Evolutionary conservation across 2,888 invertebrate genomes (phyloP).

Genomic region (Papilio elwesi): DNA sequence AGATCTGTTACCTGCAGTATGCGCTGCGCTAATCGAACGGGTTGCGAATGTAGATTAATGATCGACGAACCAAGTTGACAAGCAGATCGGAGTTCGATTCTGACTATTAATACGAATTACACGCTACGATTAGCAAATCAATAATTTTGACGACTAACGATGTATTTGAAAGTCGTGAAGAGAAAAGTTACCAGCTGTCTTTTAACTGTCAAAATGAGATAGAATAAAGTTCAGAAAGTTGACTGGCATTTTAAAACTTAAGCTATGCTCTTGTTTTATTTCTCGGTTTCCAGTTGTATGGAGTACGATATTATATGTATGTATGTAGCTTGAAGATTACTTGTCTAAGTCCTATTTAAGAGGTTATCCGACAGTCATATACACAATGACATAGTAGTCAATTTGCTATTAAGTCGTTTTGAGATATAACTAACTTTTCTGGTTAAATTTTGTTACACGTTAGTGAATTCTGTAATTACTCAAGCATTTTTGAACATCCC

Average conservation of each 20-base stretch:
- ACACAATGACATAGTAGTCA: too few species aligned
- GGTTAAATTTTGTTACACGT: too few species aligned
- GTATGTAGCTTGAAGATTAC: too few species aligned
- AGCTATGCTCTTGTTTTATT: too few species aligned
- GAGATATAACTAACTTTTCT: too few species aligned
- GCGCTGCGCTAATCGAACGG: constrained; percentile 47
- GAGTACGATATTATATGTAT: too few species aligned
- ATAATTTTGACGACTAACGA: constrained; percentile 33
- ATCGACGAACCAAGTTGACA: constrained; percentile 46
- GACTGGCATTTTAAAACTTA: not conserved
- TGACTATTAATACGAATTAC: constrained; percentile 78
- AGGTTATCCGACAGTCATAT: too few species aligned
- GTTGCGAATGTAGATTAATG: constrained; percentile 60
- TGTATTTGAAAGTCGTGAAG: not conserved
- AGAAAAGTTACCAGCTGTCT: constrained; percentile 13
- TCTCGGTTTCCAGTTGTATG: too few species aligned
- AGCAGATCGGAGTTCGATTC: constrained; percentile 47
- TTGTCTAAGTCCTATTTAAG: too few species aligned
- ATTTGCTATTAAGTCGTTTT: too few species aligned
- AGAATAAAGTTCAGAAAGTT: not conserved
- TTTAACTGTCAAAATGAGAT: not conserved
- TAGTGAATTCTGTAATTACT: too few species aligned
- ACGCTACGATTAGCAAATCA: constrained; percentile 58
- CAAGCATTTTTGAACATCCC: too few species aligned
- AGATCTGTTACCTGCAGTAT: not conserved